Percentiles rank a stretch among this genome's conserved stretches.
These are phyloP conservation scores for Drosophila yooni DNA, from an alignment of 2,888 invertebrate genomes.

Conservation along the genomic window DNA sequence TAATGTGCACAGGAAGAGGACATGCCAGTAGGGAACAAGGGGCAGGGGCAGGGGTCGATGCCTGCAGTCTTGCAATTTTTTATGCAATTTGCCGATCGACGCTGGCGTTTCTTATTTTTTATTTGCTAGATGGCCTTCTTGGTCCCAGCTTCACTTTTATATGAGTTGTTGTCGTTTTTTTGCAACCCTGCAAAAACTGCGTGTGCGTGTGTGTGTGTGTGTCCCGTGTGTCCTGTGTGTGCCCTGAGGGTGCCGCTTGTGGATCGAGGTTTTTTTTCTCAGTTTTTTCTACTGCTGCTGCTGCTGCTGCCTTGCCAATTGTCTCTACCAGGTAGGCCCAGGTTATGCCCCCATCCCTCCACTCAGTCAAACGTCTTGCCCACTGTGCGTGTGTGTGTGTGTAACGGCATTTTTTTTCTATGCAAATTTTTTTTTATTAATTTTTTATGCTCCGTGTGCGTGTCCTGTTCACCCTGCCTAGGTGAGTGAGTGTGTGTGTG, in stretches of 20 bases:
- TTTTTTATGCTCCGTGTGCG: conserved; percentile 76
- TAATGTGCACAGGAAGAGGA: conserved; percentile 15
- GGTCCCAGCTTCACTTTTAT: conserved; percentile 7
- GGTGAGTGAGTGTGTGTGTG: conserved; percentile 23
- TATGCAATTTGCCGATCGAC: conserved; percentile 74
- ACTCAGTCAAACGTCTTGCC: conserved; percentile 9
- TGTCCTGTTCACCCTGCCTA: conserved; percentile 44
- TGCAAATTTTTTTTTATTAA: conserved; percentile 84
- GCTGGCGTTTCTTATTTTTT: conserved; percentile 40
- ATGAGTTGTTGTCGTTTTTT: conserved; percentile 9
- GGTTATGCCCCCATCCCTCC: conserved; percentile 10
- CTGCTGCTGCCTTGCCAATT: conserved; percentile 31
- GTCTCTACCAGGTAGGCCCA: conserved; percentile 61
- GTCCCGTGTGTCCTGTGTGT: conserved; percentile 26
- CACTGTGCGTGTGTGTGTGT: conserved; percentile 43
- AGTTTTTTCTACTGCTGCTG: conserved; percentile 15
- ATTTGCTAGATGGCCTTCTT: conserved; percentile 29
- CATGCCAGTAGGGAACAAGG: conserved; percentile 2
- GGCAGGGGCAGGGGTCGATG: conserved; percentile 1
- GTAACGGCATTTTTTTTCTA: conserved; percentile 85
- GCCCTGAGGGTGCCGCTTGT: conserved; percentile 50
- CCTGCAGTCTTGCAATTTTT: conserved; percentile 67
- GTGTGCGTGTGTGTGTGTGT: not conserved
- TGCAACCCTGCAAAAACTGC: conserved; percentile 42
- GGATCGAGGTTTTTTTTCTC: conserved; percentile 35